These are phyloP conservation scores for Squalus acanthias DNA, from an alignment of 2,797 vertebrate species.

Conservation along the genomic window DNA sequence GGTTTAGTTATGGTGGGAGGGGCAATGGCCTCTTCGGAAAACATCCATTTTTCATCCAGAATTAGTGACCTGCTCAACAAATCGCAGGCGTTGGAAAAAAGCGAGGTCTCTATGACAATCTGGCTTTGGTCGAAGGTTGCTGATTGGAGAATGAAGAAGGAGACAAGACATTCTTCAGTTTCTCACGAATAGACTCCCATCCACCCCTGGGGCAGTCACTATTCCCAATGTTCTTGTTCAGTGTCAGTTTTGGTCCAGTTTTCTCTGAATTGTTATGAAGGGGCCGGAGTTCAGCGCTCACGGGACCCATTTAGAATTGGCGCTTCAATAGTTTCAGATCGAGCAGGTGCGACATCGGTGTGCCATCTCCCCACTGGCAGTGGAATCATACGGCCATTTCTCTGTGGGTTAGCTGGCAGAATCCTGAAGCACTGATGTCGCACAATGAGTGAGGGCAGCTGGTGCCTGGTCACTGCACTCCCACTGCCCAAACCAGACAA, in stretches of 20 bases:
- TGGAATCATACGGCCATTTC: neutral
- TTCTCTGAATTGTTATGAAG: neutral
- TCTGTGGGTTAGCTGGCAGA: neutral
- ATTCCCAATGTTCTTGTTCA: neutral
- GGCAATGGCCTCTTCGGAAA: neutral
- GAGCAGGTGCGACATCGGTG: neutral
- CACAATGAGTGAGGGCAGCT: neutral
- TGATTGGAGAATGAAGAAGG: neutral
- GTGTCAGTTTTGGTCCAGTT: neutral
- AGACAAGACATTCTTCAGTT: neutral
- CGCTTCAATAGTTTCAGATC: neutral
- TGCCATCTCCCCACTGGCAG: neutral
- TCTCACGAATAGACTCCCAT: neutral
- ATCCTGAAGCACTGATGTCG: neutral
- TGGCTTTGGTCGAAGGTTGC: neutral
- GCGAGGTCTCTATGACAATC: too few species aligned
- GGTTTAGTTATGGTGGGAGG: neutral
- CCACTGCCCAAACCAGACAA: neutral
- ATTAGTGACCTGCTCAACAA: neutral
- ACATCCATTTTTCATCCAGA: too few species aligned
- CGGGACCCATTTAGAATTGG: neutral
- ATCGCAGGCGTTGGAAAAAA: too few species aligned
- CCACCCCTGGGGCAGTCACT: neutral
- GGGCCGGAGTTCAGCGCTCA: neutral
- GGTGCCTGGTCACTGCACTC: neutral